These are phyloP conservation scores for Oreochromis aureus DNA, from an alignment of 2,113 vertebrate species.

Conservation along the genomic window DNA sequence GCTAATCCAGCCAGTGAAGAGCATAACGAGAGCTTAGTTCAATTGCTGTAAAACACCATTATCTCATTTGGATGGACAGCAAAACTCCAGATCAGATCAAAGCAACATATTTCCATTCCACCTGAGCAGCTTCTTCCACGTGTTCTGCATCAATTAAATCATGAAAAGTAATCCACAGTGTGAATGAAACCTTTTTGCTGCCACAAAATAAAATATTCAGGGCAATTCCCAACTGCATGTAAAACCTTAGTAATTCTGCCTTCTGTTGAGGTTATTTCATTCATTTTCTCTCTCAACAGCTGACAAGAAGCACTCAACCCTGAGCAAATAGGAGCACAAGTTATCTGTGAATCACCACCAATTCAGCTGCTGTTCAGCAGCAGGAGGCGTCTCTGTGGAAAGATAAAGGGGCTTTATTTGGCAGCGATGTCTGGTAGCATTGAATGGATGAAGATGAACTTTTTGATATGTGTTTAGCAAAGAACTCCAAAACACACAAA, in stretches of 20 bases:
- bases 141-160: not conserved
- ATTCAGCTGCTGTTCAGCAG: constrained; percentile 4
- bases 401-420: not conserved
- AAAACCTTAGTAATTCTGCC: not conserved
- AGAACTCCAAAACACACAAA: not conserved
- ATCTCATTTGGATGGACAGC: constrained; percentile 15
- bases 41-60: constrained; percentile 6
- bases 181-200: not conserved
- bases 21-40: not conserved
- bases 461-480: not conserved
- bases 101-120: constrained; percentile 29
- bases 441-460: not conserved
- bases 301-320: not conserved
- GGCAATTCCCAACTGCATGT: not conserved
- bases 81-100: constrained; percentile 7
- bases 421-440: not conserved
- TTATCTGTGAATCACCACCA: not conserved
- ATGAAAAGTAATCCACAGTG: not conserved
- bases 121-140: not conserved
- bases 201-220: not conserved
- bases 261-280: not conserved
- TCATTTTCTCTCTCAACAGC: not conserved
- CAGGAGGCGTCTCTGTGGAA: constrained; percentile 7
- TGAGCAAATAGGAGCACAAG: not conserved
- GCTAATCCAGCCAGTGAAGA: not conserved